These are phyloP conservation scores for Leptopilina boulardi DNA, from an alignment of 1,140 invertebrate genomes.

Conservation along the genomic window DNA sequence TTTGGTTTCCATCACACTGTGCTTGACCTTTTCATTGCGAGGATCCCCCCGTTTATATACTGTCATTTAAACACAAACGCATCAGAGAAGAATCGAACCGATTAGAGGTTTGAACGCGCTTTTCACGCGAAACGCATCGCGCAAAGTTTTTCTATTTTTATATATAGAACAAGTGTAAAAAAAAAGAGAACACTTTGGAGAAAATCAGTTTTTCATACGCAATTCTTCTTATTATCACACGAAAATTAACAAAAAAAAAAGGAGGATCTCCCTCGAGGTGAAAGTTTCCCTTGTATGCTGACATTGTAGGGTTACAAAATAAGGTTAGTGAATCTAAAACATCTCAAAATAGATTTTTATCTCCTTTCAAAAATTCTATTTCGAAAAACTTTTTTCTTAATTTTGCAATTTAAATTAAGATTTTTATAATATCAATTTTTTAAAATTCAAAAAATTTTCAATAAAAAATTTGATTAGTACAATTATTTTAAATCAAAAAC, in stretches of 20 bases:
- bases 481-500: too few relatives aligned
- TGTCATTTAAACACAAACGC: neutral
- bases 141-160: too few relatives aligned
- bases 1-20: slow-evolving; percentile 56
- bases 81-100: neutral
- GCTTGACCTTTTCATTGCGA: slow-evolving; percentile 60
- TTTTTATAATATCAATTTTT: too few relatives aligned
- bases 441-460: too few relatives aligned
- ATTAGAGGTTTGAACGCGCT: slow-evolving; percentile 2
- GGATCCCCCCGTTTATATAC: slow-evolving; percentile 43
- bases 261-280: slow-evolving; percentile 36
- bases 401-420: too few relatives aligned
- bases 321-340: slow-evolving; percentile 68
- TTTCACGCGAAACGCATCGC: neutral
- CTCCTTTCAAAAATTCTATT: neutral
- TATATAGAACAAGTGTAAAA: slow-evolving; percentile 20
- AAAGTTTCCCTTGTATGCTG: slow-evolving; percentile 45
- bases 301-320: slow-evolving; percentile 52
- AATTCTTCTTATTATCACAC: slow-evolving; percentile 1
- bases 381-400: too few relatives aligned
- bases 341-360: neutral
- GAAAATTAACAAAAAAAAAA: slow-evolving; percentile 36
- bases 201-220: slow-evolving; percentile 20
- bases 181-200: too few relatives aligned
- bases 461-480: too few relatives aligned